Evolutionary conservation across 2,888 invertebrate species (phyloP).

Genomic region (Malthinus seriepunctatus): DNA sequence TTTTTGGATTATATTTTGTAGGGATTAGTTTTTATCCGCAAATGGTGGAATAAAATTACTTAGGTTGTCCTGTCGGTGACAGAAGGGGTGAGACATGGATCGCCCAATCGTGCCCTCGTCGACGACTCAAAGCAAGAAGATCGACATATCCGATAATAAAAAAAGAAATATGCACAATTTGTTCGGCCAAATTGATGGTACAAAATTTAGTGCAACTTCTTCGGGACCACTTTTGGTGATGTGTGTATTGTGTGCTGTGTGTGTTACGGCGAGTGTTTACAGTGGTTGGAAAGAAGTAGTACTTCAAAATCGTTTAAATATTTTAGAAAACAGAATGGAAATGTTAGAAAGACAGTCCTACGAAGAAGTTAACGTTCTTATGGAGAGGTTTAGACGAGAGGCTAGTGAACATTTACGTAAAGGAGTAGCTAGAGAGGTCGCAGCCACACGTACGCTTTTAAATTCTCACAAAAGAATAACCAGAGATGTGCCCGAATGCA

Average conservation of each 20-base stretch:
- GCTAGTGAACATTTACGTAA: conserved; percentile 54
- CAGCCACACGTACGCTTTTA: conserved; percentile 24
- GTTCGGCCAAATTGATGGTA: conserved; percentile 18
- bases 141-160: conserved; percentile 28
- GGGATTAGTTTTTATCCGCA: conserved; percentile 23
- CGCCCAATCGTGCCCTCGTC: conserved; percentile 41
- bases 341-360: conserved; percentile 58
- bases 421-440: conserved; percentile 51
- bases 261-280: conserved; percentile 64
- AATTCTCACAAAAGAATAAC: conserved; percentile 52
- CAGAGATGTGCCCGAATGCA: conserved; percentile 67
- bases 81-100: conserved; percentile 45
- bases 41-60: conserved; percentile 43
- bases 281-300: conserved; percentile 62
- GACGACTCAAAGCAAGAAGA: conserved; percentile 35
- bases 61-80: conserved; percentile 36
- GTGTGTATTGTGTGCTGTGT: conserved; percentile 67
- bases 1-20: conserved; percentile 17
- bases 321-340: conserved; percentile 62
- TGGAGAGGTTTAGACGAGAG: conserved; percentile 61
- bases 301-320: conserved; percentile 58
- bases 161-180: conserved; percentile 15
- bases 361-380: conserved; percentile 53
- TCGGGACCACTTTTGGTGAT: conserved; percentile 56
- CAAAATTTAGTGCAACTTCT: conserved; percentile 22